Conservation (phyloP, 2,888 invertebrate species). For the Siphonodentalium dalli region DNA sequence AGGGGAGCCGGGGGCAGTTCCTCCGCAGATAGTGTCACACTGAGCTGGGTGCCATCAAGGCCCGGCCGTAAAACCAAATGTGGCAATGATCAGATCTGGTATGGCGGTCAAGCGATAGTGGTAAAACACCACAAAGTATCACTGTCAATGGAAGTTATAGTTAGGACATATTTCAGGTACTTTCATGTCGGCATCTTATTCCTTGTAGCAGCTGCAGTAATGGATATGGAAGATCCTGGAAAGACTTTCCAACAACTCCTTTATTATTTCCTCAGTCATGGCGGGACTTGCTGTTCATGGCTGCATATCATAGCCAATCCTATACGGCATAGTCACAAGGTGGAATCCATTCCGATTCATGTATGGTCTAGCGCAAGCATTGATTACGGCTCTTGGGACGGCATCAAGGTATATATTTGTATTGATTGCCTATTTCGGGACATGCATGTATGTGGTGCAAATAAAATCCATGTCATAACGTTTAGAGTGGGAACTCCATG, state of each 20-base stretch:
- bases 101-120: too few relatives aligned
- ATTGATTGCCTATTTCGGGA: background rate
- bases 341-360: slow-evolving; percentile 89
- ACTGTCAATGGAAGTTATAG: too few relatives aligned
- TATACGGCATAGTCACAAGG: slow-evolving; percentile 81
- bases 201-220: slow-evolving; percentile 77
- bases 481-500: too few relatives aligned
- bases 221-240: slow-evolving; percentile 75
- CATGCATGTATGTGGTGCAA: too few relatives aligned
- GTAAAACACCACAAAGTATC: too few relatives aligned
- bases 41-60: too few relatives aligned
- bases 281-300: slow-evolving; percentile 85
- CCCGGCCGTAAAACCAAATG: too few relatives aligned
- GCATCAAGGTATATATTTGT: slow-evolving; percentile 77
- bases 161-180: too few relatives aligned
- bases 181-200: slow-evolving; percentile 57
- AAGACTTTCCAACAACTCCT: slow-evolving; percentile 67
- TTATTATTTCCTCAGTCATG: slow-evolving; percentile 74
- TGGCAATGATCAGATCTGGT: too few relatives aligned
- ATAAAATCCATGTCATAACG: too few relatives aligned
- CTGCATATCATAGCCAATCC: slow-evolving; percentile 81
- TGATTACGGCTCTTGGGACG: slow-evolving; percentile 87
- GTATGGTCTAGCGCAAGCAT: slow-evolving; percentile 80
- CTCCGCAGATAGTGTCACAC: too few relatives aligned
- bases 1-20: too few relatives aligned